Evolutionary conservation across 2,113 vertebrate species (phyloP).

Genomic region (Polypterus bichir): DNA sequence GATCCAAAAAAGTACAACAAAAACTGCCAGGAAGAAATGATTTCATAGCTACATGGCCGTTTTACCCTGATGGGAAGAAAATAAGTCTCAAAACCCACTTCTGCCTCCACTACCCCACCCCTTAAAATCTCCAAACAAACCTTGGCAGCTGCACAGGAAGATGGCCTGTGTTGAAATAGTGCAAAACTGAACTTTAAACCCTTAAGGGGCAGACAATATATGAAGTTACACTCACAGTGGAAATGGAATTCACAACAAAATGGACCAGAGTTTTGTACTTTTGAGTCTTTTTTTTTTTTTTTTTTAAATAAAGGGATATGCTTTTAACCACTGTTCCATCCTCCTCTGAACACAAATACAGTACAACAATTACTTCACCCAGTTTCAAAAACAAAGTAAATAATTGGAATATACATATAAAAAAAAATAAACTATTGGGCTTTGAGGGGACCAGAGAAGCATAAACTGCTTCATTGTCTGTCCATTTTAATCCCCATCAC

Average conservation of each 20-base stretch:
- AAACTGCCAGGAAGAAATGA: conserved; percentile 23
- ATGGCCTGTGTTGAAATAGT: too few relatives aligned
- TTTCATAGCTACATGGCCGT: too few relatives aligned
- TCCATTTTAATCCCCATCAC: conserved; percentile 30
- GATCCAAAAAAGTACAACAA: conserved; percentile 38
- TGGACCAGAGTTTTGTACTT: conserved; percentile 13
- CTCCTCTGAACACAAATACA: conserved; percentile 49
- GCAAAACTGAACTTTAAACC: too few relatives aligned
- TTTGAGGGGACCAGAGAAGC: conserved; percentile 41
- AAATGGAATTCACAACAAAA: conserved; percentile 42
- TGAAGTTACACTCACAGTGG: conserved; percentile 33
- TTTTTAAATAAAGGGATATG: conserved; percentile 24
- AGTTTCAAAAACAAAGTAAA: conserved; percentile 44
- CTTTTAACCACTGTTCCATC: conserved; percentile 24
- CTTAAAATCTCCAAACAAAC: too few relatives aligned
- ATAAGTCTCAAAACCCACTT: too few relatives aligned
- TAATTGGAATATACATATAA: conserved; percentile 16
- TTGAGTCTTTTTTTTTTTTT: too few relatives aligned
- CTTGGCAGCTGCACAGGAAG: too few relatives aligned
- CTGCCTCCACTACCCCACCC: too few relatives aligned
- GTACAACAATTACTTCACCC: conserved; percentile 62
- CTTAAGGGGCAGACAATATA: too few relatives aligned
- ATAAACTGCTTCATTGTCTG: conserved; percentile 28
- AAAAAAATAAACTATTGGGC: conserved; percentile 43
- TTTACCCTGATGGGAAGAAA: too few relatives aligned